Base-by-base conservation (phyloP, 2,797 vertebrate genomes). In the Pteronotus mesoamericanus region DNA sequence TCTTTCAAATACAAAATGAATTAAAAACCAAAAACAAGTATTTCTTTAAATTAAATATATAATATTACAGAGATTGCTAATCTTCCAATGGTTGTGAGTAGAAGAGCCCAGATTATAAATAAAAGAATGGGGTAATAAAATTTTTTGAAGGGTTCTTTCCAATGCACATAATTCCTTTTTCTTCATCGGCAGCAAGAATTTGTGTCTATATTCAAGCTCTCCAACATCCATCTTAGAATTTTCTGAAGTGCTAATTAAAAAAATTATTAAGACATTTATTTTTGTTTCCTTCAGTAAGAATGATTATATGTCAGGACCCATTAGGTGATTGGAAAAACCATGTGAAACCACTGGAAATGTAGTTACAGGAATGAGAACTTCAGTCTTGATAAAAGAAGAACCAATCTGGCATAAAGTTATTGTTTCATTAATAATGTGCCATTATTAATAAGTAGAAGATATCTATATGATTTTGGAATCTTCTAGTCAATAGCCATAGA, bases 381-480 rank as follows among this genome's bases (percentile, higher is more conserved):
- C 48, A 89, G 19, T n/a, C 53, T 88, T 53, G 42, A 53, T 61
- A 93, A 66, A 89, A 75, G 39, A 95, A 75, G 37, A 91, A 85
- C 26, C 6, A 90, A 78, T 68, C 16, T 86, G 71, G 10, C 44
- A 87, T 32, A 66, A 89, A 64, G 18, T 86, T 88, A 92, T 18
- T 22, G 69, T 75, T 94, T 87, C 32, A 75, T n/a, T n/a, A n/a
- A n/a, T n/a, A n/a, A n/a, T n/a, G n/a, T 87, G 24, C 5, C 34
- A 88, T 90, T 92, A 55, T 82, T 84, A 89, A 83, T 75, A 84
- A 84, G n/a, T 19, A 75, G 44, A 94, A 94, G 86, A 71, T 82
- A 93, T 59, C 71, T 42, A 16, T n/a, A 42, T 61, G 9, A 87
- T 55, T 89, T 57, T 64, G 26, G 82, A 92, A 92, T 24, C 18